phyloP scores from a whole-genome alignment of 2,888 invertebrate species.

The Metalampra italica region DNA sequence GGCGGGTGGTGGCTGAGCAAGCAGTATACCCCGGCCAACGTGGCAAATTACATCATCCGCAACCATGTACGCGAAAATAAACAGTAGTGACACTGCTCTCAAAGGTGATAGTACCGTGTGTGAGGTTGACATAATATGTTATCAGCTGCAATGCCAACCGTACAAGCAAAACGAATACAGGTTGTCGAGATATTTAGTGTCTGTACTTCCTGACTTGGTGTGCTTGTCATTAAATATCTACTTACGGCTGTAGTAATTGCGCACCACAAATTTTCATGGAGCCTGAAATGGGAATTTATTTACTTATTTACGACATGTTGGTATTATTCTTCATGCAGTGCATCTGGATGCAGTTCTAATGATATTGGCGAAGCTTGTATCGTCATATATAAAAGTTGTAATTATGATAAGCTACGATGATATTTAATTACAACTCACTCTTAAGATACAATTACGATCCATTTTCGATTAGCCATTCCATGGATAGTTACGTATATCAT shows the following conservation, averaged over 20 bases:
- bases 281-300: no score
- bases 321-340: no score
- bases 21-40: slow-evolving; percentile 8
- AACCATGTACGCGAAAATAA: slow-evolving; percentile 3
- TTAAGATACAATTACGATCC: no score
- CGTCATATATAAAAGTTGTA: no score
- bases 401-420: no score
- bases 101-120: slow-evolving; percentile 6
- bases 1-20: slow-evolving; percentile 25
- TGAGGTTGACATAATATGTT: slow-evolving; percentile 15
- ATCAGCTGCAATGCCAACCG: slow-evolving; percentile 18
- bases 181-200: slow-evolving; percentile 34
- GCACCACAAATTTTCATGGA: background rate
- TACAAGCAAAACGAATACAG: slow-evolving; percentile 30
- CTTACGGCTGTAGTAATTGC: slow-evolving; percentile 5
- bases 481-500: background rate
- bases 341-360: no score
- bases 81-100: background rate
- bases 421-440: no score
- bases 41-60: slow-evolving; percentile 8
- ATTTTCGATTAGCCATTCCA: no score
- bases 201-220: slow-evolving; percentile 43
- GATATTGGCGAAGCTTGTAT: no score
- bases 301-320: no score
- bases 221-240: slow-evolving; percentile 13